A percentile compares a stretch with the other conserved stretches of the same genome.
phyloP scores from a whole-genome alignment of 2,888 invertebrate genomes.

The Coenonympha arcania region DNA sequence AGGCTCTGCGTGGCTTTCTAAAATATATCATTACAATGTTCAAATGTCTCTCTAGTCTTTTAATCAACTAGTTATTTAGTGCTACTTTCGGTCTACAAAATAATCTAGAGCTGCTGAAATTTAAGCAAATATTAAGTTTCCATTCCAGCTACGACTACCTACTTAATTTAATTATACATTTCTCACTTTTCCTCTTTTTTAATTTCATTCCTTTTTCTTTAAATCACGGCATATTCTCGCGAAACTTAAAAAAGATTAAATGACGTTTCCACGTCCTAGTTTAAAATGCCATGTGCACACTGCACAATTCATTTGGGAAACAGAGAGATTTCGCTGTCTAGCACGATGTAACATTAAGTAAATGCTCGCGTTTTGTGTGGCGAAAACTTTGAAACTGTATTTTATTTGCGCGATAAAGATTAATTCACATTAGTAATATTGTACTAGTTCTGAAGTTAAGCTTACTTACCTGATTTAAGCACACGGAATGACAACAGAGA shows the following conservation, averaged over 20 bases:
- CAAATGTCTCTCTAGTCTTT: no score
- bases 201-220: not conserved
- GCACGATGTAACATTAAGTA: not conserved
- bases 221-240: not conserved
- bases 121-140: no score
- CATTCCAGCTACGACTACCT: no score
- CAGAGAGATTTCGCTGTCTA: not conserved
- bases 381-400: constrained; percentile 2
- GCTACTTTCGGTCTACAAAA: no score
- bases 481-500: constrained; percentile 58
- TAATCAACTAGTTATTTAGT: no score
- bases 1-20: not conserved
- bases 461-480: constrained; percentile 30
- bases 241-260: not conserved
- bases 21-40: not conserved
- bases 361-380: no score
- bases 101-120: no score
- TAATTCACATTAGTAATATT: no score
- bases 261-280: not conserved
- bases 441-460: no score
- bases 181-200: not conserved
- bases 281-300: constrained; percentile 3
- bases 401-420: not conserved
- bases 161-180: no score
- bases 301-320: constrained; percentile 1